These are phyloP conservation scores for Eclectus roratus DNA, from an alignment of 2,113 vertebrate genomes.

Conservation along the genomic window DNA sequence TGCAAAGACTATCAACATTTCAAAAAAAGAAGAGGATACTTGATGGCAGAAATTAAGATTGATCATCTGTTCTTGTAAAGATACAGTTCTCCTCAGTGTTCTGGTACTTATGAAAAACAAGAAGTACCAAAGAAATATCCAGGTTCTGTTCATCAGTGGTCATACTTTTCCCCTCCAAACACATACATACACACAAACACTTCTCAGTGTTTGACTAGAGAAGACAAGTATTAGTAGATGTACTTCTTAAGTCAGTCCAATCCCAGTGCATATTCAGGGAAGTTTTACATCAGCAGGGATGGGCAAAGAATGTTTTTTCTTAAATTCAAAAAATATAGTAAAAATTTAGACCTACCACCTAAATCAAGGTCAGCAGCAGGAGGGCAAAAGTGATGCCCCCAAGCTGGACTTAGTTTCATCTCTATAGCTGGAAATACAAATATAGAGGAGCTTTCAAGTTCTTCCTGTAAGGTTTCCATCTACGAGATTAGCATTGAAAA, in stretches of 20 bases:
- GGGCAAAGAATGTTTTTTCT: fast-evolving
- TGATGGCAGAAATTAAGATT: neutral
- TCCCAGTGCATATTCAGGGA: too few species aligned
- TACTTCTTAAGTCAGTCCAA: neutral
- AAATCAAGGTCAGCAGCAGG: neutral
- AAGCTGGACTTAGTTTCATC: neutral
- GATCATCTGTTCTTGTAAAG: neutral
- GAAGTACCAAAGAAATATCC: neutral
- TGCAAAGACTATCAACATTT: neutral
- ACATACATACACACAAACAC: fast-evolving
- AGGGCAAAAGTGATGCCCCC: neutral
- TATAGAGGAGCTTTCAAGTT: neutral
- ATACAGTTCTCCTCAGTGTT: neutral
- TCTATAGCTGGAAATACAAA: neutral
- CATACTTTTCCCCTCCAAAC: neutral
- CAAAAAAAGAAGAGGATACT: neutral
- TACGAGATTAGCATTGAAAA: neutral
- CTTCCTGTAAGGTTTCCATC: neutral
- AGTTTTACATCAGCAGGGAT: neutral
- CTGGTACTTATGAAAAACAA: neutral
- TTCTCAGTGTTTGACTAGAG: too few species aligned
- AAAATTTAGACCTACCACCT: neutral
- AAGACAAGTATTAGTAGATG: neutral
- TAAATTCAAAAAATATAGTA: fast-evolving
- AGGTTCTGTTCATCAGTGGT: neutral